Conservation (phyloP, 1,140 invertebrate genomes). For the Chironomus striatipennis region DNA sequence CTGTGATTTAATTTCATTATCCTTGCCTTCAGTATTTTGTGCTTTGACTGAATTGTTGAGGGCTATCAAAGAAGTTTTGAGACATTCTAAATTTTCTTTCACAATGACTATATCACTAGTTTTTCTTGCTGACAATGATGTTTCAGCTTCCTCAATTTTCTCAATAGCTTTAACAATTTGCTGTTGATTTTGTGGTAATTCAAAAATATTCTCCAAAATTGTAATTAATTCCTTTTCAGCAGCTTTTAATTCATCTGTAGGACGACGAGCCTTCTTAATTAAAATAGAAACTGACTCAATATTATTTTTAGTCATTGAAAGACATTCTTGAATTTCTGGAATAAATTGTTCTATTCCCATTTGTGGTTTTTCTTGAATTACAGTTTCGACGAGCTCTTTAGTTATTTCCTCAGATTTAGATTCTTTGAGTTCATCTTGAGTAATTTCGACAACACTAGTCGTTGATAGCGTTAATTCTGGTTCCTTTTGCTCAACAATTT, state of each 20-base stretch:
- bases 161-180: not conserved
- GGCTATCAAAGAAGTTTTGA: not conserved
- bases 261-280: constrained; percentile 29
- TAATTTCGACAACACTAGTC: too few species aligned
- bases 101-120: not conserved
- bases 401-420: not conserved
- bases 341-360: too few species aligned
- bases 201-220: not conserved
- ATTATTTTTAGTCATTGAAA: constrained; percentile 27
- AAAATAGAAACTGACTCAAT: constrained; percentile 21
- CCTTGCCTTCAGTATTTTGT: not conserved
- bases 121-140: not conserved
- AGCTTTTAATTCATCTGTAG: constrained; percentile 26
- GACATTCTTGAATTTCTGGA: constrained; percentile 11
- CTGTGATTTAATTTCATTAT: not conserved
- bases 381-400: not conserved
- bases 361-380: not conserved
- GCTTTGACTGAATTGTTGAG: not conserved
- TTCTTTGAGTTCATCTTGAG: too few species aligned
- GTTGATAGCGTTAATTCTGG: not conserved
- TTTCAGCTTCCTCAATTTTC: not conserved
- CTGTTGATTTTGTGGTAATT: not conserved
- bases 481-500: not conserved
- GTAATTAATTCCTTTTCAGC: not conserved
- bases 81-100: not conserved